Evolutionary conservation across 2,797 vertebrate species (phyloP).

Genomic region (Sandelia bainsii): DNA sequence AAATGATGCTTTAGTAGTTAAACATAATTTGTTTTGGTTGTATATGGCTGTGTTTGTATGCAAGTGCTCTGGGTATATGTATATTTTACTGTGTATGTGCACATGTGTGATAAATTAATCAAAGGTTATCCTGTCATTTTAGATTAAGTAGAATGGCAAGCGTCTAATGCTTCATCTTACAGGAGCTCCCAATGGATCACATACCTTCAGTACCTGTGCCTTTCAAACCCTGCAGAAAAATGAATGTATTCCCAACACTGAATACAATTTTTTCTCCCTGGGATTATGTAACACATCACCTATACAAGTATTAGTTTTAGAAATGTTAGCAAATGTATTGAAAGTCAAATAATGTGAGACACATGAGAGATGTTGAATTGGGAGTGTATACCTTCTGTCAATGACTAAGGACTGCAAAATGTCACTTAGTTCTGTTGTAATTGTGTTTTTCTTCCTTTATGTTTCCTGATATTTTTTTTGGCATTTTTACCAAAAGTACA

Average conservation of each 20-base stretch:
- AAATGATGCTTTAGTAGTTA: conserved; percentile 26
- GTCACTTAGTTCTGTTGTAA: not conserved
- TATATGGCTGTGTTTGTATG: conserved; percentile 10
- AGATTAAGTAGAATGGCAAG: conserved; percentile 61
- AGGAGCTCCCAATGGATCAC: conserved; percentile 62
- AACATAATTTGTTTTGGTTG: conserved; percentile 19
- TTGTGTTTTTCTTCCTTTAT: no score
- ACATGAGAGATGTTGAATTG: no score
- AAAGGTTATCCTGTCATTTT: conserved; percentile 61
- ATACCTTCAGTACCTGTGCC: conserved; percentile 34
- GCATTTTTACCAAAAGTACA: no score
- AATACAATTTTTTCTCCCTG: no score
- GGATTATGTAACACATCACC: no score
- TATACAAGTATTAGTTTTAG: no score
- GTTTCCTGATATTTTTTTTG: no score
- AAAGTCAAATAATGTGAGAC: no score
- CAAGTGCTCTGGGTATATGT: not conserved
- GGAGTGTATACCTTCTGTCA: no score
- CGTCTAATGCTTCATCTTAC: conserved; percentile 57
- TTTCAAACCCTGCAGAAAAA: conserved; percentile 30
- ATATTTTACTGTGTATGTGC: conserved; percentile 12
- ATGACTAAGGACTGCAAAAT: not conserved
- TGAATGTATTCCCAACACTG: not conserved
- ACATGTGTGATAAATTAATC: conserved; percentile 50
- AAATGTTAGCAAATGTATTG: no score